Evolutionary conservation across 2,888 invertebrate species (phyloP).

Genomic region (Clitarchus hookeri): DNA sequence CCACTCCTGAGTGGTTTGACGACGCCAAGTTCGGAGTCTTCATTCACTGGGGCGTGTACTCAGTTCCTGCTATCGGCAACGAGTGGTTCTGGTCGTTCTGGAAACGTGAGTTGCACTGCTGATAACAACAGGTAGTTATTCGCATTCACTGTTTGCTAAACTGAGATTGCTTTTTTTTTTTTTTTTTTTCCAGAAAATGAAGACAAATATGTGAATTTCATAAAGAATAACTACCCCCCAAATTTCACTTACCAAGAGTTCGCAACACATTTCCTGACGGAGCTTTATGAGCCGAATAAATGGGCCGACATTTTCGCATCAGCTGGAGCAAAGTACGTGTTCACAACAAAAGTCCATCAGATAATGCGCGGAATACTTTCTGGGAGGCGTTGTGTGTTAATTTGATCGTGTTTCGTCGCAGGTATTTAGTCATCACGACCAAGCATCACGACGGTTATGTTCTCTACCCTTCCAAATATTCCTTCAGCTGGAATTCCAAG

Average conservation of each 20-base stretch:
- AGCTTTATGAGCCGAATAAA: constrained; percentile 80
- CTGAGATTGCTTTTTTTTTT: background rate
- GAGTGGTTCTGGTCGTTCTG: constrained; percentile 95
- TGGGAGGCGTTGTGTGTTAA: too few relatives aligned
- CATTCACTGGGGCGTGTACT: constrained; percentile 91
- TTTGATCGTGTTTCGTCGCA: constrained; percentile 47
- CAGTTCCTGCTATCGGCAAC: constrained; percentile 82
- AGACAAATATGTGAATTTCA: constrained; percentile 63
- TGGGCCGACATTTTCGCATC: constrained; percentile 84
- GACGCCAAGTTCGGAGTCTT: constrained; percentile 90
- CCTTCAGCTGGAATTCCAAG: constrained; percentile 83
- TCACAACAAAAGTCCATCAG: background rate
- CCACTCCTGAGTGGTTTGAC: constrained; percentile 87
- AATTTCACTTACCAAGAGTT: constrained; percentile 91
- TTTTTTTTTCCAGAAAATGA: background rate
- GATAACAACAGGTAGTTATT: background rate
- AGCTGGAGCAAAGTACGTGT: constrained; percentile 81
- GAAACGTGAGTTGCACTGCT: constrained; percentile 61
- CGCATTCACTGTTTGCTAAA: too few relatives aligned
- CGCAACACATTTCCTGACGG: constrained; percentile 84
- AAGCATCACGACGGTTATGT: constrained; percentile 90
- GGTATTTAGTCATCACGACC: constrained; percentile 81
- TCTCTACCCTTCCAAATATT: constrained; percentile 78
- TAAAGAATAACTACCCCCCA: constrained; percentile 81
- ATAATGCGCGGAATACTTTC: too few relatives aligned